Evolutionary conservation across 2,113 vertebrate species (phyloP).

Genomic region (Passer montanus): DNA sequence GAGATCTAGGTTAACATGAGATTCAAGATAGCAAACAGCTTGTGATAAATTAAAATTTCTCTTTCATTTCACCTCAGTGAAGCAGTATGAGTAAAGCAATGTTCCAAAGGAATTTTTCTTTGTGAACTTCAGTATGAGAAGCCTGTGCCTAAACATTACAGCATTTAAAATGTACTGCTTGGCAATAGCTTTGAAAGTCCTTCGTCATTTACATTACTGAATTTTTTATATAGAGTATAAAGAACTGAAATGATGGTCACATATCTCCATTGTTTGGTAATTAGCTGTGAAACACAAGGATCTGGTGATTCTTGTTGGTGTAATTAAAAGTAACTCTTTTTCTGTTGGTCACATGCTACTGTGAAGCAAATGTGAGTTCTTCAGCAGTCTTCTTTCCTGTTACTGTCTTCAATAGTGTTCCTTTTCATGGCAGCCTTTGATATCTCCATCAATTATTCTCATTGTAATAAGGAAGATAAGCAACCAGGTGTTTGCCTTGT

Average conservation of each 20-base stretch:
- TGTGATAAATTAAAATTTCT: not conserved
- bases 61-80: not conserved
- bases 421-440: not conserved
- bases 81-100: not conserved
- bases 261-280: not conserved
- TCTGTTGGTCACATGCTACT: not conserved
- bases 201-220: not conserved
- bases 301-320: not conserved
- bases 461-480: not conserved
- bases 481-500: not conserved
- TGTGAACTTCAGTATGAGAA: not conserved
- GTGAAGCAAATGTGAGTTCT: not conserved
- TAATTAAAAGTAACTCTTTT: not conserved
- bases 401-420: not conserved
- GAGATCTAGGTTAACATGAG: not conserved
- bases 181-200: not conserved
- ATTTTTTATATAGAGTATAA: not conserved
- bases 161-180: not conserved
- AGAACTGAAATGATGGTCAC: not conserved
- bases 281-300: not conserved
- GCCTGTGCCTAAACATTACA: not conserved
- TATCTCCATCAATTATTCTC: not conserved
- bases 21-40: not conserved
- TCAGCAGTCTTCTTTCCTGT: too few species aligned
- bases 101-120: not conserved